Evolutionary conservation across 2,113 vertebrate species (phyloP).

Genomic region (Lutjanus erythropterus): DNA sequence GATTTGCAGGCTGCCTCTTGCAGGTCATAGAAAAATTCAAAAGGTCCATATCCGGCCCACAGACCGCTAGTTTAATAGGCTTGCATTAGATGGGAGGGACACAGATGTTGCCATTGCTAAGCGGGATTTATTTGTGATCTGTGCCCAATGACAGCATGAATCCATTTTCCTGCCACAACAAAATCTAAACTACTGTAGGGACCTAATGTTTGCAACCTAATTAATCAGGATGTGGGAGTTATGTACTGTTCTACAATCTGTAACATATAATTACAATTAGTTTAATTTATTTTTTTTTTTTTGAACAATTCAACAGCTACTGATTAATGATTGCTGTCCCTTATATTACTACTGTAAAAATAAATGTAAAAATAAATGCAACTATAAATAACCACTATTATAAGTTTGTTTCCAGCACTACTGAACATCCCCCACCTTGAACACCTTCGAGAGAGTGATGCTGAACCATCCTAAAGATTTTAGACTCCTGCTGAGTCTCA

Average conservation of each 20-base stretch:
- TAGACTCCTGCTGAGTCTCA: background rate
- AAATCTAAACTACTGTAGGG: background rate
- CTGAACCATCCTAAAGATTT: background rate
- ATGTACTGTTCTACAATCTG: background rate
- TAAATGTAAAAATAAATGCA: background rate
- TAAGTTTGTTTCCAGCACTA: background rate
- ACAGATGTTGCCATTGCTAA: background rate
- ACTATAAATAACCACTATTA: background rate
- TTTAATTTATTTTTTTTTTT: background rate
- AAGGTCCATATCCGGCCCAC: no score
- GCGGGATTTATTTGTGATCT: background rate
- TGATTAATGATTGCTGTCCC: background rate
- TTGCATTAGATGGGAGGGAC: no score
- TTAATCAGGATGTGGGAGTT: background rate
- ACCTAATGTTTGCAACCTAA: background rate
- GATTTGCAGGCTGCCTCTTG: no score
- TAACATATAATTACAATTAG: background rate
- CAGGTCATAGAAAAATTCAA: no score
- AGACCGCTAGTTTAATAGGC: no score
- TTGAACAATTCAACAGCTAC: background rate
- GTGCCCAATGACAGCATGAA: background rate
- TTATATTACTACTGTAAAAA: background rate
- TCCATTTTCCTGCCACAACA: background rate
- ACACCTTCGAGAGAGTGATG: slow-evolving; percentile 1
- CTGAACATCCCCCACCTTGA: background rate